These are phyloP conservation scores for Plectrocnemia conspersa DNA, from an alignment of 1,140 invertebrate genomes.

Conservation along the genomic window DNA sequence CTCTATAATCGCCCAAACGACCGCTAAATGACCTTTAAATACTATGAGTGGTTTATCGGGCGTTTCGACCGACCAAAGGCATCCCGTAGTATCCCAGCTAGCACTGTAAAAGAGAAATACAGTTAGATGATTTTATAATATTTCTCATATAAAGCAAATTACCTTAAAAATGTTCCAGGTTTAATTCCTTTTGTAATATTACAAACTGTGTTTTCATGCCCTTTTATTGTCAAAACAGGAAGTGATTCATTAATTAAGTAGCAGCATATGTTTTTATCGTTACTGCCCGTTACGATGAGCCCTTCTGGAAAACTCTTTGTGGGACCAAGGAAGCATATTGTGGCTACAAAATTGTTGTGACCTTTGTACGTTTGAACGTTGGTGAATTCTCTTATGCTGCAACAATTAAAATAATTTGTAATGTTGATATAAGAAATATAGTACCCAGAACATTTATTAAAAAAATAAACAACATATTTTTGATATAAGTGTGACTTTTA, in stretches of 20 bases:
- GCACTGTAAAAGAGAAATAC: conserved; percentile 55
- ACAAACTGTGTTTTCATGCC: conserved; percentile 71
- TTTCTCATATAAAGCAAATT: not conserved
- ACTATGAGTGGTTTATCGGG: conserved; percentile 51
- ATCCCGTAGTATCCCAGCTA: conserved; percentile 87
- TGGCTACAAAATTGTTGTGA: conserved; percentile 81
- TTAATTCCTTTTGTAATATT: conserved; percentile 45
- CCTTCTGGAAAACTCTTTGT: conserved; percentile 66
- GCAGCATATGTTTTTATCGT: conserved; percentile 78
- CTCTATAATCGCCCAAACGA: conserved; percentile 83
- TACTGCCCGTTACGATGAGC: conserved; percentile 81
- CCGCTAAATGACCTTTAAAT: conserved; percentile 73
- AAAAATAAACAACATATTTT: no score
- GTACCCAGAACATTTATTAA: no score
- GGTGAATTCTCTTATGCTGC: conserved; percentile 52
- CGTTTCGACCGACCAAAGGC: conserved; percentile 67
- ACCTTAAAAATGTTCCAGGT: conserved; percentile 51
- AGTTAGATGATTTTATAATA: not conserved
- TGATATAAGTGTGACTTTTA: no score
- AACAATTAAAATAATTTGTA: conserved; percentile 41
- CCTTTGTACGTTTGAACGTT: conserved; percentile 69
- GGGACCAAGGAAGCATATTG: conserved; percentile 69
- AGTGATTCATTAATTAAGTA: conserved; percentile 61
- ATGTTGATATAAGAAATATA: no score
- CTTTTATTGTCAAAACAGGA: conserved; percentile 63